Percentiles rank a stretch among this genome's conserved stretches.
phyloP scores from a whole-genome alignment of 2,888 invertebrate species.

The Agonopterix heracliana region DNA sequence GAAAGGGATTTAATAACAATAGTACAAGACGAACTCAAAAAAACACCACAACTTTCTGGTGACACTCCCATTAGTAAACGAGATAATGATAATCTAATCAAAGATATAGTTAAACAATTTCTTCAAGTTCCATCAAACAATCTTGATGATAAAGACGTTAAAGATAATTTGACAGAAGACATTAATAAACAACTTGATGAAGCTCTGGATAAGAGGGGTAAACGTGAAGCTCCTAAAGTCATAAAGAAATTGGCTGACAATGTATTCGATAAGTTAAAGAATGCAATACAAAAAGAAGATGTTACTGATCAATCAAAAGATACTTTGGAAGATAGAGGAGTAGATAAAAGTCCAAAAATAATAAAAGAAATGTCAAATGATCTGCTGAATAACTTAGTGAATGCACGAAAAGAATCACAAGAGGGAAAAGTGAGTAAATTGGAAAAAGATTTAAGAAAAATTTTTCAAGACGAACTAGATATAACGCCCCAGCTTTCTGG shows the following conservation, averaged over 20 bases:
- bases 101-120: background rate
- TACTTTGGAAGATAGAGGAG: constrained; percentile 2
- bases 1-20: background rate
- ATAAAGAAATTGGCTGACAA: constrained; percentile 13
- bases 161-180: constrained; percentile 17
- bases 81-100: background rate
- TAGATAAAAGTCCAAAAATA: background rate
- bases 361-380: background rate
- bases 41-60: background rate
- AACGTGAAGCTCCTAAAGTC: constrained; percentile 7
- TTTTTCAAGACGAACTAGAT: background rate
- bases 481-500: background rate
- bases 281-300: background rate
- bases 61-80: background rate
- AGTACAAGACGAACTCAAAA: background rate
- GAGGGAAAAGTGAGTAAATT: background rate
- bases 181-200: constrained; percentile 22
- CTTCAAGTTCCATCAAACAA: background rate
- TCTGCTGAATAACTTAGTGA: background rate
- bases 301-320: background rate
- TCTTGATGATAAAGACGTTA: constrained; percentile 4
- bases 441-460: background rate
- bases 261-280: constrained; percentile 5
- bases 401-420: constrained; percentile 1
- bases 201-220: constrained; percentile 7